Percentiles rank a stretch among this genome's conserved stretches.
phyloP scores from a whole-genome alignment of 92 coral and sea anemone species.

The Virgularia gustaviana region DNA sequence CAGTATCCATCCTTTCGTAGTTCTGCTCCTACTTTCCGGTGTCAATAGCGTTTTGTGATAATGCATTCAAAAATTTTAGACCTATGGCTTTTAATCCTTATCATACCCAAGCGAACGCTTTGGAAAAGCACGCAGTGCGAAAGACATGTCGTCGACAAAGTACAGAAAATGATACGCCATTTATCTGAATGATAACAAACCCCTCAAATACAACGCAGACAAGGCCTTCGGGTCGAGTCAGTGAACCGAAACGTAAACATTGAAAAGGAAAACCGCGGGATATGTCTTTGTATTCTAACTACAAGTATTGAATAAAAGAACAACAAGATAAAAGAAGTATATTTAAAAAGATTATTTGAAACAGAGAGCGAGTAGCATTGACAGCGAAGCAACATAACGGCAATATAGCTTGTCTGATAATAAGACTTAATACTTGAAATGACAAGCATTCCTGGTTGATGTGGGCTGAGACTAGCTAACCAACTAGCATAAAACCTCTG shows the following conservation, averaged over 20 bases:
- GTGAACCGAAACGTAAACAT: neutral
- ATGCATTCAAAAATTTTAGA: too few species aligned
- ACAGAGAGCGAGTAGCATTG: neutral
- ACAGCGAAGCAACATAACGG: neutral
- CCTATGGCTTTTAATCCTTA: too few species aligned
- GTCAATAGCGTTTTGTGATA: too few species aligned
- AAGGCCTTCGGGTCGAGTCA: neutral
- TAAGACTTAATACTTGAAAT: constrained; percentile 26
- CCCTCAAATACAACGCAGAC: neutral
- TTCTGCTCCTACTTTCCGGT: too few species aligned
- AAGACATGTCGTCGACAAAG: too few species aligned
- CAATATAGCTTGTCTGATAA: neutral
- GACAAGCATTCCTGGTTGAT: constrained; percentile 2
- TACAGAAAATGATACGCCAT: too few species aligned
- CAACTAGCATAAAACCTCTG: neutral
- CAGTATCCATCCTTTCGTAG: too few species aligned
- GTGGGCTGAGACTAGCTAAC: neutral
- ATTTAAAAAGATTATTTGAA: neutral
- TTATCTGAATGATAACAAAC: neutral
- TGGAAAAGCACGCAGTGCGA: too few species aligned
- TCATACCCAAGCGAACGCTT: too few species aligned
- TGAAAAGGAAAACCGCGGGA: neutral
- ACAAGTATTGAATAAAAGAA: too few species aligned
- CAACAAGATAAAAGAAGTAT: neutral
- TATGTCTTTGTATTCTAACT: too few species aligned